A percentile compares a stretch with the other conserved stretches of the same genome.
phyloP scores from a whole-genome alignment of 1,140 invertebrate genomes.

The Parapsyche elsis region DNA sequence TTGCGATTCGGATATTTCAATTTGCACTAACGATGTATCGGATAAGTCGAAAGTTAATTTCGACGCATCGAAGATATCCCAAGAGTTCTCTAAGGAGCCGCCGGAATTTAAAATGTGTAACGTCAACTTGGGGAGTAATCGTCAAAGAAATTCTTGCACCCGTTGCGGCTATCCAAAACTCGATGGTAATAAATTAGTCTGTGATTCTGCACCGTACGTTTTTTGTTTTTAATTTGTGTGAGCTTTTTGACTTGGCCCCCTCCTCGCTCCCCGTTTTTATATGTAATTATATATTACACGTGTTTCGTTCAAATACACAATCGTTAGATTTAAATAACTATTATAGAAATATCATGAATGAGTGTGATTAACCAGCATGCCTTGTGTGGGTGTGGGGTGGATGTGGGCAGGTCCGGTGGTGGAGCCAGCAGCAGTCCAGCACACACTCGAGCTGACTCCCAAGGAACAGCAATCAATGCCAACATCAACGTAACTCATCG shows the following conservation, averaged over 20 bases:
- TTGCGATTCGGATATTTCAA: too few relatives aligned
- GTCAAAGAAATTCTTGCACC: neutral
- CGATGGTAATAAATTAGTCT: neutral
- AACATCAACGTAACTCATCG: slow-evolving; percentile 74
- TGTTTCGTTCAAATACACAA: too few relatives aligned
- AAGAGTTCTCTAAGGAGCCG: neutral
- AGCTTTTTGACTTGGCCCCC: neutral
- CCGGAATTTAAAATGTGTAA: neutral
- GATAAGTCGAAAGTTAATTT: neutral
- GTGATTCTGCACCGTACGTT: too few relatives aligned
- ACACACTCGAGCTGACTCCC: slow-evolving; percentile 63
- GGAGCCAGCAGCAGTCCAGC: slow-evolving; percentile 57
- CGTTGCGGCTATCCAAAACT: neutral
- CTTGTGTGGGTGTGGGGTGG: slow-evolving; percentile 53
- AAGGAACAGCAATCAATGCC: slow-evolving; percentile 66
- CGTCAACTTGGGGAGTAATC: neutral
- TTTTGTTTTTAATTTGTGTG: too few relatives aligned
- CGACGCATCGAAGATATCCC: neutral
- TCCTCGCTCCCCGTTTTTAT: neutral
- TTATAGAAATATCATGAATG: slow-evolving; percentile 38
- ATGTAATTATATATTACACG: too few relatives aligned
- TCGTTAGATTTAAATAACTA: slow-evolving; percentile 13
- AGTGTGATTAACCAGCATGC: slow-evolving; percentile 54
- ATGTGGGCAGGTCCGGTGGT: slow-evolving; percentile 46
- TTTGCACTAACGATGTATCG: too few relatives aligned